Percentiles rank a stretch among this genome's conserved stretches.
These are phyloP conservation scores for Branchipolynoe longqiensis DNA, from an alignment of 2,888 invertebrate species.

Conservation along the genomic window DNA sequence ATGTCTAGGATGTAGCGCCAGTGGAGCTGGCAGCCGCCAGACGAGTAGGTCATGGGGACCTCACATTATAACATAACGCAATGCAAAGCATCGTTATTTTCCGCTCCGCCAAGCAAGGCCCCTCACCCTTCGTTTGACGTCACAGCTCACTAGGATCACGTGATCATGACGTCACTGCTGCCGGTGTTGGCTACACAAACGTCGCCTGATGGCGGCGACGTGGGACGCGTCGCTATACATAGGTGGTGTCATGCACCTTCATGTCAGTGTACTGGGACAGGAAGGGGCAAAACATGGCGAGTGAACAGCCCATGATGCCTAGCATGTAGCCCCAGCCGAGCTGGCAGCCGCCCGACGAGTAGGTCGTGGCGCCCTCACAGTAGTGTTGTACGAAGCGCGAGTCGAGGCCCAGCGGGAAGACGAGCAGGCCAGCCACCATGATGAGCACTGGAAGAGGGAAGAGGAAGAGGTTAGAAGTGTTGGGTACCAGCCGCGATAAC, in stretches of 20 bases:
- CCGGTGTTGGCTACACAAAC: constrained; percentile 13
- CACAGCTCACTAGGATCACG: no score
- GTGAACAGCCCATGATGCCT: constrained; percentile 81
- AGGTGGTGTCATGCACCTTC: constrained; percentile 60
- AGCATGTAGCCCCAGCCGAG: constrained; percentile 83
- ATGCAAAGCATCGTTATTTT: no score
- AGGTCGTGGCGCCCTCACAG: constrained; percentile 77
- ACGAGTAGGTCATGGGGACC: constrained; percentile 75
- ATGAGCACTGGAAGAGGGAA: constrained; percentile 80
- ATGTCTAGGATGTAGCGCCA: constrained; percentile 82
- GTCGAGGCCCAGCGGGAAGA: constrained; percentile 82
- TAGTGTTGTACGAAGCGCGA: constrained; percentile 81
- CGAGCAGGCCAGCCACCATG: constrained; percentile 80
- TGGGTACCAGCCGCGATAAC: no score
- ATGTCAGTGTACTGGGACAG: constrained; percentile 76
- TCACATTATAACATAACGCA: no score
- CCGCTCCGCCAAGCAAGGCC: no score
- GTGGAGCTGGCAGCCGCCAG: constrained; percentile 81
- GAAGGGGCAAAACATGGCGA: constrained; percentile 82
- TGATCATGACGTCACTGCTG: constrained; percentile 22
- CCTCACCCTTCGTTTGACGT: no score
- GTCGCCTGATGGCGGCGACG: constrained; percentile 39
- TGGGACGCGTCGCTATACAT: constrained; percentile 57
- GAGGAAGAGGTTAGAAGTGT: not conserved
- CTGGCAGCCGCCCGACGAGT: constrained; percentile 79